phyloP scores from a whole-genome alignment of 2,113 vertebrate species.

The Mastomys coucha region DNA sequence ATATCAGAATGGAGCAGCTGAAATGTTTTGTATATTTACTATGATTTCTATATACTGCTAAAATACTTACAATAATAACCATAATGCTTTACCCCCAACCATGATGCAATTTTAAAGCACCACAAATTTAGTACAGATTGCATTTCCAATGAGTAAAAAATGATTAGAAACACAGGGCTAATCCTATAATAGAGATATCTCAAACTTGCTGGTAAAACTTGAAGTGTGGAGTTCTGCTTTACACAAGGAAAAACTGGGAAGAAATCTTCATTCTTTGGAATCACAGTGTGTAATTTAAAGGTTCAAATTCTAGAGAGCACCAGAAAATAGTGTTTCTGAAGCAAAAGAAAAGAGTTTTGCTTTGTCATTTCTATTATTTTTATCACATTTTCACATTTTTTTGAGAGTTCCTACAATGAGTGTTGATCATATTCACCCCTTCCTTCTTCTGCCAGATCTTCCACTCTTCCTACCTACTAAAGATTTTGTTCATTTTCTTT shows the following conservation, averaged over 20 bases:
- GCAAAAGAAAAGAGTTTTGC: not conserved
- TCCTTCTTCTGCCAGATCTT: not conserved
- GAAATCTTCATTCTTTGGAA: not conserved
- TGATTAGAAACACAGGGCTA: constrained; percentile 44
- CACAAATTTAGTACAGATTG: not conserved
- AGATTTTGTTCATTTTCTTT: not conserved
- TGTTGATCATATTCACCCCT: no score
- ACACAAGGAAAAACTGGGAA: not conserved
- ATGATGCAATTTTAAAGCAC: constrained; percentile 38
- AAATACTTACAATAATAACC: not conserved
- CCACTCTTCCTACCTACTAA: not conserved
- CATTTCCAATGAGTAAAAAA: constrained; percentile 27
- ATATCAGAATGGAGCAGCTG: not conserved
- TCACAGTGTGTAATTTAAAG: not conserved
- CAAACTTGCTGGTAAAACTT: not conserved
- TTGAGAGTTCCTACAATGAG: not conserved
- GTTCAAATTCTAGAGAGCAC: constrained; percentile 20
- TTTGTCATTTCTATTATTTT: not conserved
- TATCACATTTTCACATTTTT: not conserved
- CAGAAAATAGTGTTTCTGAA: not conserved
- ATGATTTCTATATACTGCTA: not conserved
- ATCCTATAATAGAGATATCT: constrained; percentile 47
- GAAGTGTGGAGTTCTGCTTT: not conserved
- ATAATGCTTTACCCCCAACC: not conserved
- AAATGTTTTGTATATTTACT: not conserved